Base-by-base conservation (phyloP, 1,140 invertebrate species). In the Condylostylus longicornis region DNA sequence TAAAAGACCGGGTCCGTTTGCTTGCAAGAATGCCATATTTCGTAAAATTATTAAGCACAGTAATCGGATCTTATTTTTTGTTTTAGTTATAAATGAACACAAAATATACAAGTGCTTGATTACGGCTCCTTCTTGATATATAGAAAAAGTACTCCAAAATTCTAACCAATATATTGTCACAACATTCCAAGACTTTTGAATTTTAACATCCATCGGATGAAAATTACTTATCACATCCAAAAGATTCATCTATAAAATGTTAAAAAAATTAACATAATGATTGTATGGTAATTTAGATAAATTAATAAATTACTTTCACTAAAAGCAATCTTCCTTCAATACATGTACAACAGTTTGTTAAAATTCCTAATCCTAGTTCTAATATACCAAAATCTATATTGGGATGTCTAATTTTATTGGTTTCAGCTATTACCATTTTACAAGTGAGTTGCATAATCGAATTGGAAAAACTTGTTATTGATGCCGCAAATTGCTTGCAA, bases 131-230 rank as follows among this genome's bases (percentile, higher is more conserved):
- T 63, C 58, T 2, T 61, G 50, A 43, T 66, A 60, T 4, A 44
- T 45, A 1, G 67, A 62, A 33, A 53, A 67, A 2, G 55, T 45
- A 35, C 64, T 52, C 43, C 67, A 50, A 41, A 68, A 67, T 20
- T 53, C 40, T n/a, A 69, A 47, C 67, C 66, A 69, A 4, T 55
- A 35, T 3, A 47, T 33, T 40, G 66, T 43, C 1, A 65, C 46
- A 3, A 31, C 41, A n/a, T 60, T 49, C 50, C 60, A 64, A 0
- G 62, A 50, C 39, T 53, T 57, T 35, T 61, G 60, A 7, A 47
- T 42, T 41, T 64, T 68, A 5, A 54, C 59, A 20, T 54, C 38
- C n/a, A 54, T 47, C 5, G 63, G 63, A 54, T 64, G 56, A 14
- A 68, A 43, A 5, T 50, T 53, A 17, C 51, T 46, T 3, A 67